A percentile compares a stretch with the other conserved stretches of the same genome.
These are phyloP conservation scores for Homarus gammarus DNA, from an alignment of 2,888 invertebrate genomes.

Conservation along the genomic window DNA sequence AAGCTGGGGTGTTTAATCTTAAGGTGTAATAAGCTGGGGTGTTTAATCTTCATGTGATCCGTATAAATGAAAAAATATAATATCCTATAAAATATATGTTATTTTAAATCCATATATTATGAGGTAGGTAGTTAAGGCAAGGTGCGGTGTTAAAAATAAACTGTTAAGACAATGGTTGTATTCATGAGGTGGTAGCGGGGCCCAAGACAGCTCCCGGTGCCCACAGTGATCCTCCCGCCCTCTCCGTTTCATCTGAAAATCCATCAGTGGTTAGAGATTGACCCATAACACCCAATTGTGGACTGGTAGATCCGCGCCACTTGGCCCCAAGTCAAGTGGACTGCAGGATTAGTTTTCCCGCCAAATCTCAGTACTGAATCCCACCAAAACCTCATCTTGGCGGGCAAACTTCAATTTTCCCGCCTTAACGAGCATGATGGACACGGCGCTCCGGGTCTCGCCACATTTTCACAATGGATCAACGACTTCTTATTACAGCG, in stretches of 20 bases:
- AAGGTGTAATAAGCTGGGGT: not conserved
- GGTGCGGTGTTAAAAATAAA: not conserved
- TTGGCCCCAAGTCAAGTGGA: conserved; percentile 30
- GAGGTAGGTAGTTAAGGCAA: not conserved
- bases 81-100: too few relatives aligned
- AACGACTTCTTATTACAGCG: conserved; percentile 1
- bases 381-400: conserved; percentile 72
- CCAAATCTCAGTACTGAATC: conserved; percentile 58
- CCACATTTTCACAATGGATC: conserved; percentile 11
- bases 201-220: not conserved
- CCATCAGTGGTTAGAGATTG: conserved; percentile 52
- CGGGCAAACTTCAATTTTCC: conserved; percentile 74
- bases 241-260: conserved; percentile 44
- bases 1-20: too few relatives aligned
- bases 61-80: too few relatives aligned
- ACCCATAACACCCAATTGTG: conserved; percentile 52
- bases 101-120: not conserved
- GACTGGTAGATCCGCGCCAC: conserved; percentile 4
- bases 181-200: not conserved
- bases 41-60: too few relatives aligned
- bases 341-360: conserved; percentile 39
- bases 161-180: not conserved
- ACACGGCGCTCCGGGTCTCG: conserved; percentile 47
- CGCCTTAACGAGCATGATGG: conserved; percentile 73
- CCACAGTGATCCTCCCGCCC: conserved; percentile 16